Percentiles rank a stretch among this genome's conserved stretches.
These are phyloP conservation scores for Leucophenga maculata DNA, from an alignment of 2,888 invertebrate species.

Conservation along the genomic window DNA sequence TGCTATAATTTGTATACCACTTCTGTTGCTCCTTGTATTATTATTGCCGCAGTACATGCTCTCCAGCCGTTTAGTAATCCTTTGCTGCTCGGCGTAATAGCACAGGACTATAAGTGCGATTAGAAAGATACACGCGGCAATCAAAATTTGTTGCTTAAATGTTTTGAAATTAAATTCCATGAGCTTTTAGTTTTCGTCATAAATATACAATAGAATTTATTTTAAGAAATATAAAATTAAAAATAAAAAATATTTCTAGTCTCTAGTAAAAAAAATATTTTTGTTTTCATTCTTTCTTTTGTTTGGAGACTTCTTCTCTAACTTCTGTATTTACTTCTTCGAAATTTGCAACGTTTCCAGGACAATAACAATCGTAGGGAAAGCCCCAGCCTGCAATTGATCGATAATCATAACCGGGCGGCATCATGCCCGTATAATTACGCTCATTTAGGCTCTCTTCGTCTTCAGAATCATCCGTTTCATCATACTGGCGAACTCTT, in stretches of 20 bases:
- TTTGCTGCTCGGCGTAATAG: background rate
- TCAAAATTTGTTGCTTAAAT: background rate
- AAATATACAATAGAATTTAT: background rate
- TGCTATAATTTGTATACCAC: too few relatives aligned
- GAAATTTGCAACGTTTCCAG: background rate
- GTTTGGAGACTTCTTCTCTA: background rate
- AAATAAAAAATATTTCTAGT: background rate
- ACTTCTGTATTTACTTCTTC: background rate
- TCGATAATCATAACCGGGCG: background rate
- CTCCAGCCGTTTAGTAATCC: too few relatives aligned
- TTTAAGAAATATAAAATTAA: background rate
- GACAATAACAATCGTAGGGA: background rate
- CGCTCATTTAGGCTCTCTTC: background rate
- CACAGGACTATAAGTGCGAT: background rate
- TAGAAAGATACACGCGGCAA: background rate
- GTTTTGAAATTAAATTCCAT: background rate
- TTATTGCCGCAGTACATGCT: too few relatives aligned
- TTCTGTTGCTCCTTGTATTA: too few relatives aligned
- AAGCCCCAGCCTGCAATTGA: background rate
- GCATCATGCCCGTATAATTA: background rate
- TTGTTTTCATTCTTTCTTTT: slow-evolving; percentile 1
- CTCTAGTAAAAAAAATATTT: background rate
- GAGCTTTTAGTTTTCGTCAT: too few relatives aligned
- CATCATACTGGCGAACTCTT: background rate
- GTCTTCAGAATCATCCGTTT: background rate